A percentile compares a stretch with the other conserved stretches of the same genome.
Evolutionary conservation across 2,797 vertebrate species (phyloP).

Genomic region (Salmo trutta): DNA sequence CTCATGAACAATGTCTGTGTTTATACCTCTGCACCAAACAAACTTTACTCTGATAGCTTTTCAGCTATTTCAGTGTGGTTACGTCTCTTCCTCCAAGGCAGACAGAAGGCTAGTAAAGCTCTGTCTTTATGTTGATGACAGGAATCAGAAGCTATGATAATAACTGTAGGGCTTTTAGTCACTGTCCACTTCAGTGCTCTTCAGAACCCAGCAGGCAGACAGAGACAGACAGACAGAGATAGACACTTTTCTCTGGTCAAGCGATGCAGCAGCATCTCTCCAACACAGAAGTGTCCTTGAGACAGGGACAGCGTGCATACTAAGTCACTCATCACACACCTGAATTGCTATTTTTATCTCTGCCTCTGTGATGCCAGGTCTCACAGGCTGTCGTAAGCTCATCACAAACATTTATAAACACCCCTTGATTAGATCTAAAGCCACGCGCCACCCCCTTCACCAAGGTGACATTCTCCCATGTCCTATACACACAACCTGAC

Average conservation of each 20-base stretch:
- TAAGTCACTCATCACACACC: slow-evolving; percentile 17
- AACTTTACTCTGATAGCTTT: not conserved
- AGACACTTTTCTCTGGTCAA: not conserved
- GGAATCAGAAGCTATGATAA: not conserved
- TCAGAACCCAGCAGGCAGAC: not conserved
- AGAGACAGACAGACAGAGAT: not conserved
- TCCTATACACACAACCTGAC: not conserved
- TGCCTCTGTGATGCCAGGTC: not conserved
- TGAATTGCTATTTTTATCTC: slow-evolving; percentile 5
- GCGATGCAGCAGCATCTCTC: not conserved
- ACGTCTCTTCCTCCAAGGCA: not conserved
- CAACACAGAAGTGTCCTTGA: not conserved
- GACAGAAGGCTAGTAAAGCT: not conserved
- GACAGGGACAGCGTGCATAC: slow-evolving; percentile 20
- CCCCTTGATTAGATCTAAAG: not conserved
- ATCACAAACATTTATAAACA: not conserved
- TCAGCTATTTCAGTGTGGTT: not conserved
- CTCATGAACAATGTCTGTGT: not conserved
- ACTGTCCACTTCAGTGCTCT: not conserved
- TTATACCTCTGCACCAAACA: not conserved
- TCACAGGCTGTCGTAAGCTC: slow-evolving; percentile 1
- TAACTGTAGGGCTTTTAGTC: not conserved
- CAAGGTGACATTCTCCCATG: slow-evolving; percentile 3
- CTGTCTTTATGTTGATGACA: not conserved
- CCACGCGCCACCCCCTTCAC: not conserved